Percentiles rank a stretch among this genome's conserved stretches.
phyloP scores from a whole-genome alignment of 2,113 vertebrate species.

The Trichomycterus rosablanca region DNA sequence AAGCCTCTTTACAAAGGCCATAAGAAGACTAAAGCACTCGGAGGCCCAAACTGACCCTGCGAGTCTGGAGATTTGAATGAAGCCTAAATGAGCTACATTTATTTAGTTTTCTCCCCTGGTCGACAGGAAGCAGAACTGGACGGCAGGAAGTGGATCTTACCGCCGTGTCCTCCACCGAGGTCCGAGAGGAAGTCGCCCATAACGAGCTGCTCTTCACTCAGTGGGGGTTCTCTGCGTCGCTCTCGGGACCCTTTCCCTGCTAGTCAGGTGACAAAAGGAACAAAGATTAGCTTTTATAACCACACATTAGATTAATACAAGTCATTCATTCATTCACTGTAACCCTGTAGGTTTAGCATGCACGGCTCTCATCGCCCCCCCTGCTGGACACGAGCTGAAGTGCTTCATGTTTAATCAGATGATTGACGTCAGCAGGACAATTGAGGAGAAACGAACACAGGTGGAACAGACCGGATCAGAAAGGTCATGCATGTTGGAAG shows the following conservation, averaged over 20 bases:
- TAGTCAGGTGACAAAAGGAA: slow-evolving; percentile 98
- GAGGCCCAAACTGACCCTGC: too few species aligned
- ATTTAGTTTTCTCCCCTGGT: slow-evolving; percentile 70
- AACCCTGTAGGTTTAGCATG: neutral
- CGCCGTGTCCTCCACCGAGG: slow-evolving; percentile 85
- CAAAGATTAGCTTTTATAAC: slow-evolving; percentile 80
- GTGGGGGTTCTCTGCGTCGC: slow-evolving; percentile 85
- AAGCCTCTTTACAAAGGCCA: too few species aligned
- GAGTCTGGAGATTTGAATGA: too few species aligned
- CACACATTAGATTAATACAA: too few species aligned
- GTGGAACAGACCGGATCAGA: neutral
- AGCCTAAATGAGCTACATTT: neutral
- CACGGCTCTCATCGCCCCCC: neutral
- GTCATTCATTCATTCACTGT: slow-evolving; percentile 32
- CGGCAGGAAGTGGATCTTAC: slow-evolving; percentile 80
- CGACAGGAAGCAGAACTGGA: slow-evolving; percentile 54
- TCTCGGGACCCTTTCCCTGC: slow-evolving; percentile 93
- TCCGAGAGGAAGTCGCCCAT: slow-evolving; percentile 80
- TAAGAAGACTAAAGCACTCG: too few species aligned
- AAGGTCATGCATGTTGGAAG: slow-evolving; percentile 11
- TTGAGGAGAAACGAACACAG: neutral
- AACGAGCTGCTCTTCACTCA: slow-evolving; percentile 87
- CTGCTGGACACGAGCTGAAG: slow-evolving; percentile 36
- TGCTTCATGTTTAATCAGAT: neutral
- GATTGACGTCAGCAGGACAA: slow-evolving; percentile 11